Conservation (phyloP, 2,888 invertebrate genomes). For the Synanthedon tipuliformis region DNA sequence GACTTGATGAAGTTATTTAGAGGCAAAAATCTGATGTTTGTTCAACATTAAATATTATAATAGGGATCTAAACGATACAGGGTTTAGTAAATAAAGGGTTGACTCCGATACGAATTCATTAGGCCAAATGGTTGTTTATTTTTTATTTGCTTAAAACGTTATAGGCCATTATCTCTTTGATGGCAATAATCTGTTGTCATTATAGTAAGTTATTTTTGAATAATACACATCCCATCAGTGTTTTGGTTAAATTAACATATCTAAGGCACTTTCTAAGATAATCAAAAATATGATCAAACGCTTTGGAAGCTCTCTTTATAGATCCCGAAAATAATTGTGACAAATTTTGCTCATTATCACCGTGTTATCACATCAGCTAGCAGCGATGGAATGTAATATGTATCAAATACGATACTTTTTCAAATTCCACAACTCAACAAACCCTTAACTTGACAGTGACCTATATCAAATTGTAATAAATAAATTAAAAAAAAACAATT, state of each 20-base stretch:
- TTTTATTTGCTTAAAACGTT: slow-evolving; percentile 25
- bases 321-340: too few relatives aligned
- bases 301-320: too few relatives aligned
- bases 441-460: slow-evolving; percentile 11
- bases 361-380: too few relatives aligned
- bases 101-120: slow-evolving; percentile 36
- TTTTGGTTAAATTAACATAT: too few relatives aligned
- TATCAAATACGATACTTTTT: too few relatives aligned
- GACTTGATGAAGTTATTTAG: slow-evolving; percentile 55
- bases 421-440: too few relatives aligned
- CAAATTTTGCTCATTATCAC: too few relatives aligned
- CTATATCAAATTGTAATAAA: slow-evolving; percentile 21
- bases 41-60: slow-evolving; percentile 67
- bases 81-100: slow-evolving; percentile 59
- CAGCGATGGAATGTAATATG: too few relatives aligned
- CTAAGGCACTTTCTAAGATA: too few relatives aligned
- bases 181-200: slow-evolving; percentile 1
- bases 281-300: too few relatives aligned
- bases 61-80: slow-evolving; percentile 50
- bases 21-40: slow-evolving; percentile 52
- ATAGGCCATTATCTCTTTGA: slow-evolving; percentile 32
- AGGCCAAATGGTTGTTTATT: slow-evolving; percentile 32
- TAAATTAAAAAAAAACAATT: slow-evolving; percentile 34
- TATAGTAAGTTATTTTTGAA: neutral
- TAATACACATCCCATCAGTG: too few relatives aligned